phyloP scores from a whole-genome alignment of 1,140 invertebrate genomes.

The Calephelis nemesis region DNA sequence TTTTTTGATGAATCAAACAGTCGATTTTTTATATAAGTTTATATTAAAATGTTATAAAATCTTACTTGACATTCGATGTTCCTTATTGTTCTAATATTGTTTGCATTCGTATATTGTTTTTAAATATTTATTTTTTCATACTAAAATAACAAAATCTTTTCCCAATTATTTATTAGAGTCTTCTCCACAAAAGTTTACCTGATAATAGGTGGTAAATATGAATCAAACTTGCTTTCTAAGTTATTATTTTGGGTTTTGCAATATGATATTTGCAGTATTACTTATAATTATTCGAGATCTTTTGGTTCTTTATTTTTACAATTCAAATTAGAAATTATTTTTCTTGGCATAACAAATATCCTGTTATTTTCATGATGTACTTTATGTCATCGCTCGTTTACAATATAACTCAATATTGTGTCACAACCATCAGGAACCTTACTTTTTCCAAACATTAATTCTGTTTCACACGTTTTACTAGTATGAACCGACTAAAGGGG shows the following conservation, averaged over 20 bases:
- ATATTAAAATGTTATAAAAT: too few species aligned
- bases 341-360: constrained; percentile 20
- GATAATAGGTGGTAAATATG: constrained; percentile 3
- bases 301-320: constrained; percentile 31
- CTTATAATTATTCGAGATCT: constrained; percentile 27
- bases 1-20: neutral
- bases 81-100: too few species aligned
- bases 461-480: constrained; percentile 20
- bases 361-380: constrained; percentile 19
- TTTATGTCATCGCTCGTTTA: constrained; percentile 21
- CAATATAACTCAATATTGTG: constrained; percentile 17
- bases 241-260: constrained; percentile 3
- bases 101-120: too few species aligned
- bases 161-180: too few species aligned
- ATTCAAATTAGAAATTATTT: constrained; percentile 19
- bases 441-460: constrained; percentile 16
- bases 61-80: too few species aligned
- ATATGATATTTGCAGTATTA: constrained; percentile 20
- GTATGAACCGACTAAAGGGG: constrained; percentile 18
- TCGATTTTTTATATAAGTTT: too few species aligned
- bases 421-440: constrained; percentile 14
- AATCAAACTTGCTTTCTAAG: constrained; percentile 21
- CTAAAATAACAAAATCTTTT: too few species aligned
- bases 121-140: too few species aligned
- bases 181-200: too few species aligned